A percentile compares a stretch with the other conserved stretches of the same genome.
These are phyloP conservation scores for Euura lappo DNA, from an alignment of 1,140 invertebrate genomes.

Conservation along the genomic window DNA sequence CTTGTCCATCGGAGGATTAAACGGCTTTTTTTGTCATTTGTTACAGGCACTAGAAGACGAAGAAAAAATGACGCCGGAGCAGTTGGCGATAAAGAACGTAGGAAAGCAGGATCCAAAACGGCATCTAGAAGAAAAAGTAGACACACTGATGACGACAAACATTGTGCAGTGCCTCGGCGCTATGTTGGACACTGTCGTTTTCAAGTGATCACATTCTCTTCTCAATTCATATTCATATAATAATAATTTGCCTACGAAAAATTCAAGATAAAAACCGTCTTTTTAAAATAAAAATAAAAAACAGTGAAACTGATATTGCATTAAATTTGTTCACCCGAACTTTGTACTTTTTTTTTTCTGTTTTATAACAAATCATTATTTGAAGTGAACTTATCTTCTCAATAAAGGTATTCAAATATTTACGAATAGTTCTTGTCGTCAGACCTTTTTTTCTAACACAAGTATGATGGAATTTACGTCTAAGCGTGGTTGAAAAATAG, in stretches of 20 bases:
- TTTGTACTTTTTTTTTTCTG: too few relatives aligned
- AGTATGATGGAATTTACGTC: too few relatives aligned
- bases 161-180: constrained; percentile 98
- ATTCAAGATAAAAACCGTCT: constrained; percentile 15
- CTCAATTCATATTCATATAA: too few relatives aligned
- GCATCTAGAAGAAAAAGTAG: constrained; percentile 98
- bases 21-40: not conserved
- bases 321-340: too few relatives aligned
- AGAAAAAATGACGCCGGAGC: constrained; percentile 99
- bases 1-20: too few relatives aligned
- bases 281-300: constrained; percentile 21
- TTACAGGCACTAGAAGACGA: constrained; percentile 94
- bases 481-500: too few relatives aligned
- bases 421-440: too few relatives aligned
- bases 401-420: too few relatives aligned
- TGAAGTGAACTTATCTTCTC: too few relatives aligned
- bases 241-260: constrained; percentile 16
- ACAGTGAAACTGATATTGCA: not conserved
- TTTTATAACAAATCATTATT: too few relatives aligned
- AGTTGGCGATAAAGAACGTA: constrained; percentile 99
- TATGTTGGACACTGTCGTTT: constrained; percentile 98
- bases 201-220: constrained; percentile 70
- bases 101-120: constrained; percentile 99
- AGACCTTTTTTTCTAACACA: too few relatives aligned
- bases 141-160: constrained; percentile 96